Base-by-base conservation (phyloP, 2,797 vertebrate genomes). In the Neomorphus geoffroyi region DNA sequence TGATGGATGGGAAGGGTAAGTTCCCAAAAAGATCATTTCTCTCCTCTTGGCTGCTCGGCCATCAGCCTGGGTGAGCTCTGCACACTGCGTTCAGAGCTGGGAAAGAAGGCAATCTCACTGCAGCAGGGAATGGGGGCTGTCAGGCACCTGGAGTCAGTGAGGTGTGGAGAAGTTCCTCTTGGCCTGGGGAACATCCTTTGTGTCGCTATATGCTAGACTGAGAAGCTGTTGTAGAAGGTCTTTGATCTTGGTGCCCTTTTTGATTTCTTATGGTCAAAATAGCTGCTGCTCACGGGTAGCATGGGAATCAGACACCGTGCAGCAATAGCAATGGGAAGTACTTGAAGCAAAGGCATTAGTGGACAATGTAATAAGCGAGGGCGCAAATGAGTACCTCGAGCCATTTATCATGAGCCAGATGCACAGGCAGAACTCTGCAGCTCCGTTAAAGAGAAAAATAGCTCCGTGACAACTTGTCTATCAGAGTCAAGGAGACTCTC, bases 1-100 rank as follows among this genome's bases (percentile, higher is more conserved):
- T 19, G 66, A 12, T 0, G 4, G 35, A 19, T 5, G 18, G 1
- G 6, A n/a, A 23, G 2, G 1, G 21, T 3, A 33, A 16, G 23
- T 7, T 45, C 57, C 39, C 2, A 4, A 26, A 46, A 48, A 13
- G 46, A 48, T 46, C 8, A 22, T 46, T 48, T 48, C 46, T 48
- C 30, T 57, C n/a, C 46, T 48, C 1, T 13, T 5, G 45, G 32
- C 33, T 50, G 30, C 50, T 24, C 30, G 13, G 14, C 18, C 0
- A 3, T 22, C 27, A 9, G 51, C 62, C 27, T 1, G 7, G 3
- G 60, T n/a, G 6, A 10, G 13, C 57, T 58, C 51, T 16, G 33
- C 5, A 1, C 3, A 1, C 35, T 5, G 1, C 1, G 3, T 6
- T 30, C 9, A 3, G 79, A 27, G 74, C 57, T 14, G 66, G 51